Evolutionary conservation across 2,797 vertebrate species (phyloP).

Genomic region (Oreochromis grahami): DNA sequence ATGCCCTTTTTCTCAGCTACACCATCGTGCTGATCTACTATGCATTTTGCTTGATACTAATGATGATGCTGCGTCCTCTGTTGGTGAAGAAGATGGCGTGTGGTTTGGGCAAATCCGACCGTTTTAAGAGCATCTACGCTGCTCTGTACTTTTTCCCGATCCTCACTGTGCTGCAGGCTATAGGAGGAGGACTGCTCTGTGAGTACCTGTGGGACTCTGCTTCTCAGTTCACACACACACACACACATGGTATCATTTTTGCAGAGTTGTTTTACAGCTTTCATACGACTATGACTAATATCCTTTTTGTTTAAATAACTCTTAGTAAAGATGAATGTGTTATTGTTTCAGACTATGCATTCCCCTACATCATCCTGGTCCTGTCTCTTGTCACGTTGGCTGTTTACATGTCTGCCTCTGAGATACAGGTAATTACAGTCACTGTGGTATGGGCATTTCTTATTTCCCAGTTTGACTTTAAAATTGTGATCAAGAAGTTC

Average conservation of each 20-base stretch:
- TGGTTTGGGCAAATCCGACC: conserved; percentile 92
- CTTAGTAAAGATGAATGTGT: background rate
- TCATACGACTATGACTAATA: background rate
- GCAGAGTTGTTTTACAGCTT: background rate
- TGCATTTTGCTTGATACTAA: conserved; percentile 91
- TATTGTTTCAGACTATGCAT: conserved; percentile 90
- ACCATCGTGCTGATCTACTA: conserved; percentile 98
- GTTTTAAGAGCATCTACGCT: conserved; percentile 96
- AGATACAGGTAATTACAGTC: conserved; percentile 86
- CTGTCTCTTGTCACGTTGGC: conserved; percentile 93
- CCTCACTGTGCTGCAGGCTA: conserved; percentile 92
- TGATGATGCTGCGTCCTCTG: conserved; percentile 97
- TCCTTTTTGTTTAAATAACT: too few species aligned
- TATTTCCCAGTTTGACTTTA: background rate
- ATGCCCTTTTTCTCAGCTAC: conserved; percentile 74
- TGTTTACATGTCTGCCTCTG: conserved; percentile 97
- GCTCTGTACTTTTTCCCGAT: conserved; percentile 98
- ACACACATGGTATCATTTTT: background rate
- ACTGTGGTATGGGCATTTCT: accelerated
- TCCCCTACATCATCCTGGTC: conserved; percentile 95
- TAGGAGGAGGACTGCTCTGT: conserved; percentile 96
- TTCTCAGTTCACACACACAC: background rate
- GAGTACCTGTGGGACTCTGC: conserved; percentile 60
- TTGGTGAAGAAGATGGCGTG: conserved; percentile 97
- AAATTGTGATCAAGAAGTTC: background rate